A percentile compares a stretch with the other conserved stretches of the same genome.
These are phyloP conservation scores for Caenorhabditis inopinata DNA, from an alignment of 1,140 invertebrate species.

Conservation along the genomic window DNA sequence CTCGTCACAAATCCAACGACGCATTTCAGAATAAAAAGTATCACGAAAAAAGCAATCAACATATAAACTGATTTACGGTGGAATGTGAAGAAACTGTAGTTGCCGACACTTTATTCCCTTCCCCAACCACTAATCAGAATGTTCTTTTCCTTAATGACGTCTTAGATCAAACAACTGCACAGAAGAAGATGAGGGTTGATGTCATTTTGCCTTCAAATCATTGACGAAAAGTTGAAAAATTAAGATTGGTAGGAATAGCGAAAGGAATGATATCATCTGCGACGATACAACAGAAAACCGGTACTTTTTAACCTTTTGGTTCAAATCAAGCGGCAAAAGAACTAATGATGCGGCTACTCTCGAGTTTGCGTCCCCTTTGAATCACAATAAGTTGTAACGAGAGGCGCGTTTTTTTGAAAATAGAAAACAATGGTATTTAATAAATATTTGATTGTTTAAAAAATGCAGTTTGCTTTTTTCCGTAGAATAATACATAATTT, in stretches of 20 bases:
- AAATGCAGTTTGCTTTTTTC: too few relatives aligned
- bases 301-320: constrained; percentile 6
- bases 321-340: background rate
- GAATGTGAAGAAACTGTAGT: background rate
- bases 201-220: background rate
- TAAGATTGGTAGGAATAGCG: background rate
- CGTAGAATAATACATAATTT: too few relatives aligned
- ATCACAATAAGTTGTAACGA: too few relatives aligned
- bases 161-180: constrained; percentile 15
- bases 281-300: background rate
- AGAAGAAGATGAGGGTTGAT: background rate
- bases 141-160: constrained; percentile 6
- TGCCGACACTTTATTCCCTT: too few relatives aligned
- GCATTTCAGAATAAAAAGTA: background rate
- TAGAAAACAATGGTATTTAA: too few relatives aligned
- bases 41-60: background rate
- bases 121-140: background rate
- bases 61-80: background rate
- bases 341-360: background rate
- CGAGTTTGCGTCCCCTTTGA: too few relatives aligned
- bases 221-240: constrained; percentile 27
- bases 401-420: too few relatives aligned
- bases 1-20: background rate
- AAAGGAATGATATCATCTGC: background rate
- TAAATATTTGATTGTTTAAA: too few relatives aligned